Conservation (phyloP, 2,888 invertebrate species). For the Herminia tarsipennalis region DNA sequence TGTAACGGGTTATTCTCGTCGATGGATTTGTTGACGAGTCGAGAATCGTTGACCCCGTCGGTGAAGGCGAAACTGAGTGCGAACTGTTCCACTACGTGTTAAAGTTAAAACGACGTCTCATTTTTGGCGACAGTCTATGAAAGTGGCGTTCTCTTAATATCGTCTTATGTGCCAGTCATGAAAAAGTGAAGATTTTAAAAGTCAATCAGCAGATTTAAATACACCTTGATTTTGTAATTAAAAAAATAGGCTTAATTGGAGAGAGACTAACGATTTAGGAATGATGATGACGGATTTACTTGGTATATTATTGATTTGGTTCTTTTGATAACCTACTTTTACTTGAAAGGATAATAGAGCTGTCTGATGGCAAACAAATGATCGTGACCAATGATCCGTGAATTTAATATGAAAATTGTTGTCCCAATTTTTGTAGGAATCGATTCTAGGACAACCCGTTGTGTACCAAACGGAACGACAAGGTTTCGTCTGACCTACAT, state of each 20-base stretch:
- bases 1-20: constrained; percentile 84
- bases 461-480: constrained; percentile 26
- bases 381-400: constrained; percentile 16
- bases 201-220: no score
- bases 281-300: no score
- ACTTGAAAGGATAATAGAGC: background rate
- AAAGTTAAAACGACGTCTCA: constrained; percentile 27
- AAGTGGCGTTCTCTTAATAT: background rate
- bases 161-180: no score
- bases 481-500: constrained; percentile 60
- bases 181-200: no score
- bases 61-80: constrained; percentile 70
- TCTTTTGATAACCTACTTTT: constrained; percentile 1
- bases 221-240: no score
- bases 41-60: constrained; percentile 81
- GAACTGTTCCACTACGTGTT: constrained; percentile 58
- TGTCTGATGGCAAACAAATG: constrained; percentile 13
- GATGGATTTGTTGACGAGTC: constrained; percentile 82
- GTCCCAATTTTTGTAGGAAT: constrained; percentile 28
- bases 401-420: constrained; percentile 26
- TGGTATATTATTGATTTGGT: no score
- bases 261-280: no score
- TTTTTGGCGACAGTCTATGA: constrained; percentile 15
- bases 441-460: constrained; percentile 20
- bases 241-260: no score